phyloP scores from a whole-genome alignment of 2,888 invertebrate species.

The Teinopalpus imperialis region DNA sequence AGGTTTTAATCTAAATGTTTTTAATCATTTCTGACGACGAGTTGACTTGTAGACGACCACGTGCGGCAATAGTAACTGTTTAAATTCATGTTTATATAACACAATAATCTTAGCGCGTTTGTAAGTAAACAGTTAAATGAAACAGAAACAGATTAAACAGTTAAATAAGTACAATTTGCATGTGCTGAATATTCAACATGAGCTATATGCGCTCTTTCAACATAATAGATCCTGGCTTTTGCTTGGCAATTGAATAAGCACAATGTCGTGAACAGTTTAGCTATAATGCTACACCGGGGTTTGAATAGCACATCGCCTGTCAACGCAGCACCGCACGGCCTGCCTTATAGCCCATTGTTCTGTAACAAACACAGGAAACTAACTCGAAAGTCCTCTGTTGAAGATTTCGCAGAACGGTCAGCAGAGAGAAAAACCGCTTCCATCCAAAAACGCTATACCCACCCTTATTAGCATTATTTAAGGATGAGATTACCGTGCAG shows the following conservation, averaged over 20 bases:
- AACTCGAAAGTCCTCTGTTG: conserved; percentile 68
- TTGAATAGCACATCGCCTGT: conserved; percentile 66
- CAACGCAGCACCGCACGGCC: conserved; percentile 51
- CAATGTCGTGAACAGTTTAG: conserved; percentile 51
- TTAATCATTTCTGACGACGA: too few relatives aligned
- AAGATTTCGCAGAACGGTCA: conserved; percentile 60
- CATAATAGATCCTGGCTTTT: conserved; percentile 31
- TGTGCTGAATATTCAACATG: conserved; percentile 20
- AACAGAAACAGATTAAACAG: conserved; percentile 4
- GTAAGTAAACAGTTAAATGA: conserved; percentile 5
- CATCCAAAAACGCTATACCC: not conserved
- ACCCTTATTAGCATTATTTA: conserved; percentile 4
- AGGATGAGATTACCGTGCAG: not conserved
- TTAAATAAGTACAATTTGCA: conserved; percentile 10
- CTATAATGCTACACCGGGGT: conserved; percentile 46
- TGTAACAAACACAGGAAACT: conserved; percentile 78
- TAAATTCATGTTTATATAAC: too few relatives aligned
- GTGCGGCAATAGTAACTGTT: too few relatives aligned
- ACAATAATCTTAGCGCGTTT: not conserved
- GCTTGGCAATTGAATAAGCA: conserved; percentile 47
- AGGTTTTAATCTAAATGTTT: too few relatives aligned
- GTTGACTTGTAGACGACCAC: too few relatives aligned
- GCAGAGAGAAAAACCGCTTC: conserved; percentile 1
- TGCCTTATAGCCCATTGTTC: conserved; percentile 74
- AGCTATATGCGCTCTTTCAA: conserved; percentile 17